Evolutionary conservation across 2,888 invertebrate species (phyloP).

Genomic region (Lasius fuliginosus): DNA sequence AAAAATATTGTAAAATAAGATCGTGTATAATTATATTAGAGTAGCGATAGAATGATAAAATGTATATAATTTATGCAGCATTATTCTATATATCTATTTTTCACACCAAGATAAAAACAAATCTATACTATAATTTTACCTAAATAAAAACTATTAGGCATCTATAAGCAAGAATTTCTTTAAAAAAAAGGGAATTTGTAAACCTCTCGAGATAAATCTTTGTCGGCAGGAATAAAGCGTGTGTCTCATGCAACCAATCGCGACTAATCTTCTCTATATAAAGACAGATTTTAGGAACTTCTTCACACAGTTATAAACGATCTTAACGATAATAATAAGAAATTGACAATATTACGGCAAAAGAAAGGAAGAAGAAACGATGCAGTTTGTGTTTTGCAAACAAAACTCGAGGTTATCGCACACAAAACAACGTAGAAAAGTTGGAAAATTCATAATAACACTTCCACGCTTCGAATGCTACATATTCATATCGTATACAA

Average conservation of each 20-base stretch:
- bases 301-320: neutral
- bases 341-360: neutral
- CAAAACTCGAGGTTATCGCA: neutral
- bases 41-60: too few relatives aligned
- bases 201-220: neutral
- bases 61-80: neutral
- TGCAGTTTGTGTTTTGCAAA: neutral
- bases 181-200: neutral
- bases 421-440: neutral
- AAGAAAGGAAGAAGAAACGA: neutral
- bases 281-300: neutral
- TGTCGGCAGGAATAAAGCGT: neutral
- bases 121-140: neutral
- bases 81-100: neutral
- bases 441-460: neutral
- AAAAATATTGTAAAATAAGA: neutral
- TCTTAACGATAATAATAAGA: neutral
- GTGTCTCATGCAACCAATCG: neutral
- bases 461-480: neutral
- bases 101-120: neutral
- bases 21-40: too few relatives aligned
- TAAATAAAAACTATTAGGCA: neutral
- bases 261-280: slow-evolving; percentile 1
- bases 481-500: neutral
- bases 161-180: neutral